phyloP scores from a whole-genome alignment of 2,113 vertebrate genomes.

The Etheostoma cragini region DNA sequence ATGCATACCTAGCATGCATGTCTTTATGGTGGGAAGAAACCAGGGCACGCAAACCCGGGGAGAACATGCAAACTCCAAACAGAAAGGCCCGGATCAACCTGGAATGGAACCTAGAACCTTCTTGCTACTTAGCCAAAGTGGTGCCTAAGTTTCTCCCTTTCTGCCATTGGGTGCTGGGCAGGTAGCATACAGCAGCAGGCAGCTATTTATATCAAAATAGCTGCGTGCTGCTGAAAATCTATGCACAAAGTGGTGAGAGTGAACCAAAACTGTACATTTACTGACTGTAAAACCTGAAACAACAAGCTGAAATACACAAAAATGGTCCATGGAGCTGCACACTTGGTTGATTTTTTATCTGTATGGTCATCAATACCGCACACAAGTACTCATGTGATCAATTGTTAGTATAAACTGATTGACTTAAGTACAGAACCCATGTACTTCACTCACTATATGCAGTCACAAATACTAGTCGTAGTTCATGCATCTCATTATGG shows the following conservation, averaged over 20 bases:
- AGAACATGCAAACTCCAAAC: too few relatives aligned
- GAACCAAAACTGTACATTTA: not conserved
- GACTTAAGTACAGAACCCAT: not conserved
- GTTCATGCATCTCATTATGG: not conserved
- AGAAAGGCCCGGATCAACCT: too few relatives aligned
- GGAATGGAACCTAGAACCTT: too few relatives aligned
- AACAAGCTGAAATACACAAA: not conserved
- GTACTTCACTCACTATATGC: not conserved
- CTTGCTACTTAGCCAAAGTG: too few relatives aligned
- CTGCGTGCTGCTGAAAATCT: not conserved
- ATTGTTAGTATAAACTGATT: not conserved
- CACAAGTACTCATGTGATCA: not conserved
- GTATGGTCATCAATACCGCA: not conserved
- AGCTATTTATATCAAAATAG: not conserved
- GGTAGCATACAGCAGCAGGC: not conserved
- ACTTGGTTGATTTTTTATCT: not conserved
- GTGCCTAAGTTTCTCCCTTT: too few relatives aligned
- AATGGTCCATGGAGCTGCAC: not conserved
- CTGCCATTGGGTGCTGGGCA: too few relatives aligned
- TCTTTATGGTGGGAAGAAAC: too few relatives aligned
- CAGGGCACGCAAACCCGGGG: too few relatives aligned
- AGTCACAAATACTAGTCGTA: not conserved
- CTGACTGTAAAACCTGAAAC: not conserved
- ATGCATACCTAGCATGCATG: too few relatives aligned
- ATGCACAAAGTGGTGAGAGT: not conserved